Percentiles rank a stretch among this genome's conserved stretches.
phyloP scores from a whole-genome alignment of 2,113 vertebrate species.

The Micronisus gabar region DNA sequence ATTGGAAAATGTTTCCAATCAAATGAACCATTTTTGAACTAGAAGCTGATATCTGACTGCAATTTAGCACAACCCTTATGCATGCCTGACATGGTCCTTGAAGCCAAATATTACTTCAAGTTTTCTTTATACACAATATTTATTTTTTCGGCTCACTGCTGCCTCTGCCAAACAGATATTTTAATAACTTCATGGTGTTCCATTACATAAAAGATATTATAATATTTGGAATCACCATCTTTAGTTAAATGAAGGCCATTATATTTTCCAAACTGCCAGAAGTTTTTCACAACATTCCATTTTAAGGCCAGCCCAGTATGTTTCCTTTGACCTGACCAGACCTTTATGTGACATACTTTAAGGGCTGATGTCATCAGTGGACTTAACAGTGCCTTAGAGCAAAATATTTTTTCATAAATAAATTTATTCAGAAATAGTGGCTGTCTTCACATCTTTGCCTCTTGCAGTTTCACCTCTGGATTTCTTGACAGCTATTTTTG shows the following conservation, averaged over 20 bases:
- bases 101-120: background rate
- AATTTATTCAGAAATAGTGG: background rate
- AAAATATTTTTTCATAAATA: background rate
- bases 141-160: background rate
- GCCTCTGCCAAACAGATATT: background rate
- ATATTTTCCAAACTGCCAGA: background rate
- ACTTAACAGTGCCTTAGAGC: background rate
- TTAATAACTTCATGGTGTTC: background rate
- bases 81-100: fast-evolving
- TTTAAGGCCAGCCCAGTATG: background rate
- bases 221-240: background rate
- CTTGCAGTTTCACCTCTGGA: background rate
- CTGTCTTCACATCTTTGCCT: background rate
- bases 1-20: background rate
- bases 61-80: background rate
- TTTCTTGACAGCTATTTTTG: background rate
- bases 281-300: background rate
- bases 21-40: background rate
- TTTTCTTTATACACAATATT: background rate
- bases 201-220: background rate
- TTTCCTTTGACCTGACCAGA: background rate
- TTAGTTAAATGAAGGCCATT: background rate
- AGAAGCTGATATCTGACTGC: background rate
- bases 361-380: background rate
- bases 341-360: background rate